Evolutionary conservation across 30 jellyfish, hydroid and myxozoan genomes (phyloP), one percentile per base, ranked within the genome.

Genomic region (Hydra vulgaris): DNA sequence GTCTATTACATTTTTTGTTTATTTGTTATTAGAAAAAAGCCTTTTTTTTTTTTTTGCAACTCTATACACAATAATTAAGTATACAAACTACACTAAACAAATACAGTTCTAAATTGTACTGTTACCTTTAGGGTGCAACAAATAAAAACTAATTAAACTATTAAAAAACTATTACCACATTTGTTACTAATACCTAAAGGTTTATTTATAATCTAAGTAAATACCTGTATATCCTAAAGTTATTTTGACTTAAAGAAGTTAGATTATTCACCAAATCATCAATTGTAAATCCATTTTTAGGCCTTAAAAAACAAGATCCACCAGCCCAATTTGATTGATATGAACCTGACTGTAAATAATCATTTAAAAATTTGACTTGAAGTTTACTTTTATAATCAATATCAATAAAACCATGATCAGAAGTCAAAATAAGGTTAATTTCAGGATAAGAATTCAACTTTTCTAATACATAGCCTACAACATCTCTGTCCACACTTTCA

Each of bases 391-490:
- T 68, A 12, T 40, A 5, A 12, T 40, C 12, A 16, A 68, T 3
- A 15, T 68, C 75, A 68, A 68, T 68, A 68, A 68, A 68, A 68
- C 75, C 75, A 15, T 68, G 75, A 68, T 68, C 75, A 15, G 12
- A 7, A 68, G 75, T 68, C 16, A 68, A 68, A 68, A 68, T 68
- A 3, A 68, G 16, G 27, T 68, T 20, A 1, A 68, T 15, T 23
- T 23, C 25, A 1, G 75, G 75, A 7, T 3, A 3, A 20, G 4
- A 4, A 3, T 68, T 23, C 27, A 68, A 16, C 8, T 68, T 68
- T 15, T 68, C 75, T 68, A 68, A 23, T 8, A 15, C 16, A 5
- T 3, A 15, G 7, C 75, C 75, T 3, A 68, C 16, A 7, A 68
- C 4, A 23, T 68, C 75, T 15, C 16, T 68, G 15, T 68, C 75